Percentiles rank a stretch among this genome's conserved stretches.
phyloP scores from a whole-genome alignment of 2,113 vertebrate genomes.

The Calcarius ornatus region DNA sequence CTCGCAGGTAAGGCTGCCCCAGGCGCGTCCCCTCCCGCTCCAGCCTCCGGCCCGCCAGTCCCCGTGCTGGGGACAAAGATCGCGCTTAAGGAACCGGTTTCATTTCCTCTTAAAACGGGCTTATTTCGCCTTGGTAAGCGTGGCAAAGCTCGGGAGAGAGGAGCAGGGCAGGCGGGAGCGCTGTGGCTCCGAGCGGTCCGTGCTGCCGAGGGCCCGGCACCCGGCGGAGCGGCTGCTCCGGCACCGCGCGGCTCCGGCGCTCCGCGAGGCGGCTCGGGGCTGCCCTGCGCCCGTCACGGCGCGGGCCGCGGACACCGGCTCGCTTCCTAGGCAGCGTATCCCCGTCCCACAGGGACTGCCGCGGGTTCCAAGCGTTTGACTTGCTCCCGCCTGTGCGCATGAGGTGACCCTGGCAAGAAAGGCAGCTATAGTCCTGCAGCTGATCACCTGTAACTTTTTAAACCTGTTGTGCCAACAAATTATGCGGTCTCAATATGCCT shows the following conservation, averaged over 20 bases:
- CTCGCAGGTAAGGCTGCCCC: background rate
- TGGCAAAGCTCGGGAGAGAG: background rate
- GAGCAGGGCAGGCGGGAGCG: background rate
- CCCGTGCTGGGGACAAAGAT: background rate
- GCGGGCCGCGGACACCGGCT: rapidly evolving
- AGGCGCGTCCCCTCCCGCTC: background rate
- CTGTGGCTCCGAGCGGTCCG: background rate
- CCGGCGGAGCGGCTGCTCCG: background rate
- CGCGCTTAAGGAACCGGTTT: background rate
- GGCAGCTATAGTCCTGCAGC: background rate
- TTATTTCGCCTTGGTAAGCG: background rate
- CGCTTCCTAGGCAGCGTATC: too few relatives aligned
- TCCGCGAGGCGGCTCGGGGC: background rate
- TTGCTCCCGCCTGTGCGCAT: background rate
- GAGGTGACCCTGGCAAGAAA: background rate
- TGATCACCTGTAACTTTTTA: background rate
- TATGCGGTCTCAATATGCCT: background rate
- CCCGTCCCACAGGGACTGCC: background rate
- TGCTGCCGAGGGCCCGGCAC: background rate
- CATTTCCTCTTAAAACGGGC: background rate
- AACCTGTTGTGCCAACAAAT: background rate
- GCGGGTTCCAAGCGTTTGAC: background rate
- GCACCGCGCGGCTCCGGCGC: background rate
- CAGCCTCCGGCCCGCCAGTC: background rate
- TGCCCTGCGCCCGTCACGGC: background rate